Conservation (phyloP, 1,140 invertebrate genomes). For the Brachionus asplanchnoidis region DNA sequence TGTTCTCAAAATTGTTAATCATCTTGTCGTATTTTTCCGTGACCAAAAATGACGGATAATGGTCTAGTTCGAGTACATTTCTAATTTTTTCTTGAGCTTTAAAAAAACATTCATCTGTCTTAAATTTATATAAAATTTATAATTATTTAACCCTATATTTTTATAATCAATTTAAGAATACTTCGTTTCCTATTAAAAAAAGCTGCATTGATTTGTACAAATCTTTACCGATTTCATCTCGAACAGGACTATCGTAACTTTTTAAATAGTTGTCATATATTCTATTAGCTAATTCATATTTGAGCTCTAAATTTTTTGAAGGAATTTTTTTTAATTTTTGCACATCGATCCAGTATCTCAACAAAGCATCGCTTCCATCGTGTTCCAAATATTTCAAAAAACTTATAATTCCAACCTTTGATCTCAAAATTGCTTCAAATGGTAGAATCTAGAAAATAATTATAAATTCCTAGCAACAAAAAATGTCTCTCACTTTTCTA, state of each 20-base stretch:
- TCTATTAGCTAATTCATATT: slow-evolving; percentile 79
- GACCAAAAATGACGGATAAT: slow-evolving; percentile 79
- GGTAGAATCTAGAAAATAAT: slow-evolving; percentile 41
- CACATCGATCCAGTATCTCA: slow-evolving; percentile 76
- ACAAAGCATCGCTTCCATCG: slow-evolving; percentile 43
- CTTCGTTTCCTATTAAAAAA: slow-evolving; percentile 75
- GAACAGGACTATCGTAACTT: slow-evolving; percentile 47
- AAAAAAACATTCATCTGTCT: slow-evolving; percentile 78
- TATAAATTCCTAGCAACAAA: neutral
- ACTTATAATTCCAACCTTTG: neutral
- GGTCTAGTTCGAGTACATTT: slow-evolving; percentile 73
- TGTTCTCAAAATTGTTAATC: neutral
- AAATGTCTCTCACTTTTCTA: slow-evolving; percentile 45
- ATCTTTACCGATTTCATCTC: slow-evolving; percentile 47
- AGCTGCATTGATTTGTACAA: slow-evolving; percentile 74
- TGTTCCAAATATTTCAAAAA: slow-evolving; percentile 21
- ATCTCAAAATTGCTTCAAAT: neutral
- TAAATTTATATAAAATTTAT: too few relatives aligned
- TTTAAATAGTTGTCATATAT: slow-evolving; percentile 79
- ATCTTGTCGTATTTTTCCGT: slow-evolving; percentile 73
- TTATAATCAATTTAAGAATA: slow-evolving; percentile 44
- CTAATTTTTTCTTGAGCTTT: slow-evolving; percentile 75
- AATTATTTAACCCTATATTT: too few relatives aligned
- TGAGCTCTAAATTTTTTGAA: slow-evolving; percentile 56
- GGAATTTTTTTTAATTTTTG: slow-evolving; percentile 67